Evolutionary conservation across 23 tunicate species (phyloP).

Genomic region (Ciona savignyi): DNA sequence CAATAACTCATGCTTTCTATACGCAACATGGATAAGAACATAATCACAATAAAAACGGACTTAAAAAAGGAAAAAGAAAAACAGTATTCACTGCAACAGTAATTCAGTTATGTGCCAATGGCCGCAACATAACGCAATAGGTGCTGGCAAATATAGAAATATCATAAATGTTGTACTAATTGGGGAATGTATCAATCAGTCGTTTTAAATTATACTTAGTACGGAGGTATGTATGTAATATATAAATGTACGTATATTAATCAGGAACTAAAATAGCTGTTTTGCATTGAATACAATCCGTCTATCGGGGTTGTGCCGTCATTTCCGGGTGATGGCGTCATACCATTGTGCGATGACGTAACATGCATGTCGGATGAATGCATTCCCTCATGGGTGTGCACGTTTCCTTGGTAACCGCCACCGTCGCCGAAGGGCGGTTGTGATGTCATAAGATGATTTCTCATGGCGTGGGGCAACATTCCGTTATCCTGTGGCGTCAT

Average conservation of each 20-base stretch:
- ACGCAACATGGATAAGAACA: too few species aligned
- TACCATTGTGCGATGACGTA: neutral
- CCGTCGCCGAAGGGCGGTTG: too few species aligned
- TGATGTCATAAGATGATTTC: neutral
- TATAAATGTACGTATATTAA: neutral
- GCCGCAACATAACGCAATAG: too few species aligned
- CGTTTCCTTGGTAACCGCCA: neutral
- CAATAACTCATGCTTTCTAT: too few species aligned
- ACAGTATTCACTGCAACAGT: too few species aligned
- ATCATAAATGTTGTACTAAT: too few species aligned
- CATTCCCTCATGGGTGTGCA: neutral
- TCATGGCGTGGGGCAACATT: neutral
- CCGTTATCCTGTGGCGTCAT: conserved; percentile 8
- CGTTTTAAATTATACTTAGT: too few species aligned
- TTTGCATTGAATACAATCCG: conserved; percentile 36
- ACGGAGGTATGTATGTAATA: neutral
- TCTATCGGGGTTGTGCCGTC: conserved; percentile 26
- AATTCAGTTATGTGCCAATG: too few species aligned
- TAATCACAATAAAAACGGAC: too few species aligned
- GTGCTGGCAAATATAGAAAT: too few species aligned
- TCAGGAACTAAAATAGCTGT: neutral
- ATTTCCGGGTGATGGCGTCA: neutral
- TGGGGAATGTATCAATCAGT: too few species aligned
- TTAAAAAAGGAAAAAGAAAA: too few species aligned
- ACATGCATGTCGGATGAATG: conserved; percentile 2